These are phyloP conservation scores for Drosophila prosaltans DNA, from an alignment of 1,140 invertebrate genomes.

Conservation along the genomic window DNA sequence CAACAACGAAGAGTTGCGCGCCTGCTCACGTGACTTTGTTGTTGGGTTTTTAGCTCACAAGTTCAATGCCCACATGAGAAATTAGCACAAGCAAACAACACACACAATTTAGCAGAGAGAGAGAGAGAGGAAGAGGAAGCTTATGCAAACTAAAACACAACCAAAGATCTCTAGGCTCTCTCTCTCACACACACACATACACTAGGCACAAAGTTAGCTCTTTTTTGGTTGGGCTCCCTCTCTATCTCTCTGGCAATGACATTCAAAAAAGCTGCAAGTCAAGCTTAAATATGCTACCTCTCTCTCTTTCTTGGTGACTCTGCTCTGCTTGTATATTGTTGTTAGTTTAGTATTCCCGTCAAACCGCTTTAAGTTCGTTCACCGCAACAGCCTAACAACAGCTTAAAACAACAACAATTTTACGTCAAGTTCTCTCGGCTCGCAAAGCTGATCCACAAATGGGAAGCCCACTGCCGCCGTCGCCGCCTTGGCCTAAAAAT, in stretches of 20 bases:
- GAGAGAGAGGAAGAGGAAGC: conserved; percentile 11
- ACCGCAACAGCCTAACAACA: conserved; percentile 73
- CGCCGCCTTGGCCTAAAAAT: conserved; percentile 69
- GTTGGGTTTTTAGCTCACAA: conserved; percentile 63
- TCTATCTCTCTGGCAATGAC: conserved; percentile 60
- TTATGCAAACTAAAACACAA: conserved; percentile 33
- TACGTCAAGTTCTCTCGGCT: conserved; percentile 32
- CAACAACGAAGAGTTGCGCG: background rate
- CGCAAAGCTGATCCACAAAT: conserved; percentile 16
- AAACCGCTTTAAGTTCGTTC: conserved; percentile 82
- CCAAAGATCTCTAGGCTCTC: background rate
- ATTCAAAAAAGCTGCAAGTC: conserved; percentile 79
- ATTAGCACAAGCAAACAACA: conserved; percentile 63
- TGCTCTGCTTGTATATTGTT: conserved; percentile 3
- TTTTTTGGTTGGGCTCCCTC: conserved; percentile 10
- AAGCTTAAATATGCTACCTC: conserved; percentile 35
- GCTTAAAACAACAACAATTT: background rate
- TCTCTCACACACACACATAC: background rate
- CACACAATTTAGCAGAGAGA: conserved; percentile 1
- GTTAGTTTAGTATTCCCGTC: conserved; percentile 71
- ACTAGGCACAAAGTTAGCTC: no score
- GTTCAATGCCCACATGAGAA: conserved; percentile 75
- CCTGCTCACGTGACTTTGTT: conserved; percentile 55
- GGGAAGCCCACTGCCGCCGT: background rate
- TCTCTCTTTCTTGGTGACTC: conserved; percentile 21